Base-by-base conservation (phyloP, 2,888 invertebrate genomes). In the Trissolcus brochymenae region DNA sequence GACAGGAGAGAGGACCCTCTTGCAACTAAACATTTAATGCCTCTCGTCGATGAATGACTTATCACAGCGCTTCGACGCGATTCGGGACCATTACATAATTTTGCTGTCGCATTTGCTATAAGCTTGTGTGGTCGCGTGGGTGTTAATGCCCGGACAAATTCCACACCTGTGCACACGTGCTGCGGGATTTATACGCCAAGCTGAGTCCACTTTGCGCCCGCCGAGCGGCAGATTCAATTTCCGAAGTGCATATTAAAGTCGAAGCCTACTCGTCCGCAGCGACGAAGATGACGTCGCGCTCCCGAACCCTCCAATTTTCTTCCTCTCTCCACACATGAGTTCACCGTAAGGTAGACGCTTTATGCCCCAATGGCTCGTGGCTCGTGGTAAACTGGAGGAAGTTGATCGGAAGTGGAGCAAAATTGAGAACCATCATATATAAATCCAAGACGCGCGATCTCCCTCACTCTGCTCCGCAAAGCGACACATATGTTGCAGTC, bases 171-270 rank as follows among this genome's bases (percentile, higher is more conserved):
- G 73, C 68, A 55, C 64, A 67, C 62, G 55, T 57, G 40, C 56
- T 60, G 29, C 51, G 59, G 64, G 68, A 66, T 75, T 66, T 66
- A 75, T 76, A 71, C 66, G 61, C 65, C 70, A 66, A 74, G 66
- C 66, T 74, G 66, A 71, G 78, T 76, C 70, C 77, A 76, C 72
- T 66, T 72, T 72, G 74, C 70, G 64, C 64, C 57, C 43, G 46
- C 53, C 53, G 62, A 71, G 66, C 56, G 65, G 51, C 54, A 80
- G 83, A 85, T 84, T 83, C 79, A 84, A 85, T 85, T 85, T 83
- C 82, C 82, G 79, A 79, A 82, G 82, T 82, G 83, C 84, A 84
- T 85, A 83, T 85, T 83, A 84, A 85, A 84, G 82, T 82, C 82
- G 75, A 81, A 80, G 79, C 78, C 79, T 75, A 71, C 76, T 71